These are phyloP conservation scores for Sisyra nigra DNA, from an alignment of 2,888 invertebrate genomes.

Conservation along the genomic window DNA sequence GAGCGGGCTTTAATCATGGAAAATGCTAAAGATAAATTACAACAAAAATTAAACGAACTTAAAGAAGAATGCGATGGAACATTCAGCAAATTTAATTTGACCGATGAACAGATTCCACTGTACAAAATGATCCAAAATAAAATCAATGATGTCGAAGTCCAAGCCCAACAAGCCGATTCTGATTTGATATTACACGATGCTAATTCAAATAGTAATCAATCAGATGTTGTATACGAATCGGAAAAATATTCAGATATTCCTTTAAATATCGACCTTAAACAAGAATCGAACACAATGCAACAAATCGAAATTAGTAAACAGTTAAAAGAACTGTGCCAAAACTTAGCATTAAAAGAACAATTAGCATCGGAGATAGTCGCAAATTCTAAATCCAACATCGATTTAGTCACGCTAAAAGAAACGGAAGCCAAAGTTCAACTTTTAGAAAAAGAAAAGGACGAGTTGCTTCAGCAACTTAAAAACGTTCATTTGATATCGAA, in stretches of 20 bases:
- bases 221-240: neutral
- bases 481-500: conserved; percentile 37
- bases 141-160: conserved; percentile 4
- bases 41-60: conserved; percentile 38
- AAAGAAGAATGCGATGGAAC: conserved; percentile 41
- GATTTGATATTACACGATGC: conserved; percentile 15
- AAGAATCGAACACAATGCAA: conserved; percentile 49
- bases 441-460: conserved; percentile 59
- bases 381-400: conserved; percentile 27
- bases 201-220: neutral
- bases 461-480: conserved; percentile 49
- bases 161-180: conserved; percentile 1
- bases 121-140: conserved; percentile 4
- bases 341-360: conserved; percentile 45
- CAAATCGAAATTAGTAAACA: conserved; percentile 51
- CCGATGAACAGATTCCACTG: conserved; percentile 12
- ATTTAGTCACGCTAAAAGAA: conserved; percentile 32
- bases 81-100: conserved; percentile 34
- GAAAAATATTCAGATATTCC: conserved; percentile 9
- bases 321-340: conserved; percentile 52
- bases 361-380: conserved; percentile 47
- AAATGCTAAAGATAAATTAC: conserved; percentile 48
- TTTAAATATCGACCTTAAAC: conserved; percentile 14
- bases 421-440: conserved; percentile 50
- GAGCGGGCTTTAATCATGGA: conserved; percentile 55